Evolutionary conservation across 1,140 invertebrate species (phyloP), one percentile per base, ranked within the genome.

Genomic region (Antheraea pernyi): DNA sequence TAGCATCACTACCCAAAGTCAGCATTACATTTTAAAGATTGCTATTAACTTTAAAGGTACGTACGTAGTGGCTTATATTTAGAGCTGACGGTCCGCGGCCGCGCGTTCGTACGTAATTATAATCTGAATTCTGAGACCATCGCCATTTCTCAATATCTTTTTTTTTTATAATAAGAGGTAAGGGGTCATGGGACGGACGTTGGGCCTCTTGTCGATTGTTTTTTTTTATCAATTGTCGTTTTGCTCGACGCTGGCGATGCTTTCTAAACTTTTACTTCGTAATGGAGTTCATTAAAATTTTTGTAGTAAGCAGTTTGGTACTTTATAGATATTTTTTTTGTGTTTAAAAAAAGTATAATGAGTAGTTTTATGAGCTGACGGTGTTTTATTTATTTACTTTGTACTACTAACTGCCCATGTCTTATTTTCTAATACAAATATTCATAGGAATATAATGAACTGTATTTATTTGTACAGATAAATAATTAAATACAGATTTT

Each of bases 1-100:
- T 84, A 79, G 72, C 84, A 82, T 84, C 86, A 87, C 89, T 88
- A 89, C 67, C 72, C 46, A 65, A 77, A 72, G 75, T 68, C 75
- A 69, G 85, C 82, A 85, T 84, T 87, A 82, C 83, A 76, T 78
- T 85, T 84, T 89, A 91, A 90, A 89, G 85, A 90, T 90, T 85
- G 88, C 82, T 88, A 91, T 91, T 91, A 91, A 85, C 76, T 88
- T 78, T 83, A 88, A 84, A 88, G 76, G 76, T 65, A 78, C 78
- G 76, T 65, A 78, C 78, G 78, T 77, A 75, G 74, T 71, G 78
- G 74, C 77, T 85, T 83, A 83, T 86, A 82, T 84, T 84, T 85
- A 85, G 77, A 77, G 84, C 86, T 88, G 85, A 82, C 82, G 85
- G 82, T 83, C 75, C 74, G 77, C 81, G 77, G 84, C 81, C 74